Conservation (phyloP, 2,113 vertebrate species). For the Gymnocephalus cernua region DNA sequence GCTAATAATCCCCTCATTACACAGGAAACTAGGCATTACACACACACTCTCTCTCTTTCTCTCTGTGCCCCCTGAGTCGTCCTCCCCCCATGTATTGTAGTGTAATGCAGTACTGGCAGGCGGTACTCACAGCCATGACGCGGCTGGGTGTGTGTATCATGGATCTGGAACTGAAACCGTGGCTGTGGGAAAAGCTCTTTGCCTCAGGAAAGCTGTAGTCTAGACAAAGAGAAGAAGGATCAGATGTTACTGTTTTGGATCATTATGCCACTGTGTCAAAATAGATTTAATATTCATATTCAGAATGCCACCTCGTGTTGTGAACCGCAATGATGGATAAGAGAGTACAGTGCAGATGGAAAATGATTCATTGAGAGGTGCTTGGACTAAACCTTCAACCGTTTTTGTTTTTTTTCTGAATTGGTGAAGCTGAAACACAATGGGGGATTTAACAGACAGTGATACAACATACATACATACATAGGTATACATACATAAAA, state of each 20-base stretch:
- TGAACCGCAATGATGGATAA: background rate
- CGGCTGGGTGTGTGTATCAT: constrained; percentile 75
- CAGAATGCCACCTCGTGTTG: background rate
- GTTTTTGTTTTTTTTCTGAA: no score
- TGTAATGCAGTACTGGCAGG: background rate
- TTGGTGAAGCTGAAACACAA: background rate
- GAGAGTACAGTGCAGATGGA: background rate
- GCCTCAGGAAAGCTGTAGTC: constrained; percentile 63
- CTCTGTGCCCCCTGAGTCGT: no score
- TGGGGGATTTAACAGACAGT: background rate
- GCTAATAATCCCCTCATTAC: background rate
- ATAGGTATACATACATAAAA: background rate
- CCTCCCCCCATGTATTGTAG: background rate
- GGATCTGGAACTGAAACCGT: constrained; percentile 82
- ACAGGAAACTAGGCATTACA: no score
- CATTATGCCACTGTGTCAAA: background rate
- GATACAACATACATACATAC: background rate
- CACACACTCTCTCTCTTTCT: no score
- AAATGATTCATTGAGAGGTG: background rate
- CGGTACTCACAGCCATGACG: constrained; percentile 78
- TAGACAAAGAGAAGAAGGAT: constrained; percentile 46
- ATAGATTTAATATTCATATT: background rate
- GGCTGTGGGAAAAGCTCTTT: constrained; percentile 57
- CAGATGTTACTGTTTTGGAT: background rate
- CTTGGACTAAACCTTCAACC: background rate